Evolutionary conservation across 2,888 invertebrate species (phyloP).

Genomic region (Drosophila hawaiiensis): DNA sequence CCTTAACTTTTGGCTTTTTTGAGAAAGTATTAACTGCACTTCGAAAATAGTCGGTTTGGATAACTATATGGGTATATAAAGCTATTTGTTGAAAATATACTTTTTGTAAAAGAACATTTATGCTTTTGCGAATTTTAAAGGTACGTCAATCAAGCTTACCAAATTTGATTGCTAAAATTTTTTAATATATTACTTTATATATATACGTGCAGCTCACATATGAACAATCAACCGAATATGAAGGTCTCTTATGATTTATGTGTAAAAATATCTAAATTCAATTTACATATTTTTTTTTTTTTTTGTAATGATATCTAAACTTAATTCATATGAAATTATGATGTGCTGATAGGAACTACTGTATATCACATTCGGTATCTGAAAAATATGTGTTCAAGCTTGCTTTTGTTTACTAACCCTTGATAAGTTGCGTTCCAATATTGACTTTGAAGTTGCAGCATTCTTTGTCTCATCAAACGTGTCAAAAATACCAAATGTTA

Average conservation of each 20-base stretch:
- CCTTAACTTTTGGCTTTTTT: conserved; percentile 16
- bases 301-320: background rate
- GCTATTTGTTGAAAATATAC: background rate
- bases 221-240: background rate
- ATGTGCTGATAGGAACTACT: background rate
- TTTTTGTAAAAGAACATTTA: background rate
- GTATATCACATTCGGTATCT: background rate
- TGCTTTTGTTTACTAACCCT: conserved; percentile 26
- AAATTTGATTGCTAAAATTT: background rate
- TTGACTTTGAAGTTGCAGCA: conserved; percentile 39
- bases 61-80: background rate
- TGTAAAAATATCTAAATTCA: background rate
- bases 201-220: background rate
- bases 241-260: background rate
- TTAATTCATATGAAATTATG: background rate
- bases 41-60: background rate
- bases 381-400: background rate
- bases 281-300: background rate
- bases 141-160: background rate
- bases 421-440: conserved; percentile 11
- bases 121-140: background rate
- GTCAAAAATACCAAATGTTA: conserved; percentile 42
- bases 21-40: background rate
- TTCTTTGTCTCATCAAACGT: conserved; percentile 39
- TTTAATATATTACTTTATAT: background rate